These are phyloP conservation scores for Corythoichthys intestinalis DNA, from an alignment of 2,113 vertebrate genomes.

Conservation along the genomic window DNA sequence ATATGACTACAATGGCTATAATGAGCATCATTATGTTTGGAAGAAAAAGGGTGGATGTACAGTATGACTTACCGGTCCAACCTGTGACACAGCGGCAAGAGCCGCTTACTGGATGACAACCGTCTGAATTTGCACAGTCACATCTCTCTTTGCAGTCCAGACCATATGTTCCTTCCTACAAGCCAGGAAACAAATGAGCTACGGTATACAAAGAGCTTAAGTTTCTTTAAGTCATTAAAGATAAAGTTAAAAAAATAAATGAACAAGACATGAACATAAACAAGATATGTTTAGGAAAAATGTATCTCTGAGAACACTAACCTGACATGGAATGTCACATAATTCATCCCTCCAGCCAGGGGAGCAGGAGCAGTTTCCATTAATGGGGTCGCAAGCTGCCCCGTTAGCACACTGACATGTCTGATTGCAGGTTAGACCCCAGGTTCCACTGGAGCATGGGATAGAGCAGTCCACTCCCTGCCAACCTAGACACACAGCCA, in stretches of 20 bases:
- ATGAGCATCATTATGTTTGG: too few species aligned
- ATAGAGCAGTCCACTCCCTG: constrained; percentile 84
- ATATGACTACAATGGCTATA: too few species aligned
- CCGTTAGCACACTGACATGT: constrained; percentile 79
- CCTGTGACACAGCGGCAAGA: constrained; percentile 84
- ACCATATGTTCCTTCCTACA: constrained; percentile 82
- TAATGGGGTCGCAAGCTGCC: constrained; percentile 78
- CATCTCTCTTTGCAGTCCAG: constrained; percentile 81
- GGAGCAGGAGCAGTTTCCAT: constrained; percentile 81
- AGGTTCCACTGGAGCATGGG: constrained; percentile 80
- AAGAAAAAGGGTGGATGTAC: too few species aligned
- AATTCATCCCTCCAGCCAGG: constrained; percentile 80
- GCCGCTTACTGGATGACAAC: constrained; percentile 82
- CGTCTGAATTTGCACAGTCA: constrained; percentile 80
- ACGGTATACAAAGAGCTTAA: neutral
- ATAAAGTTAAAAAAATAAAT: neutral
- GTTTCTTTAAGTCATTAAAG: neutral
- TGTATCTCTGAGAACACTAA: constrained; percentile 57
- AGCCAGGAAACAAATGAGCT: neutral
- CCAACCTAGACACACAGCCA: constrained; percentile 74
- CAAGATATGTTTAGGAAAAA: neutral
- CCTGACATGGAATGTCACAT: constrained; percentile 81
- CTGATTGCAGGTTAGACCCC: constrained; percentile 85
- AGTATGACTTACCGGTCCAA: constrained; percentile 82
- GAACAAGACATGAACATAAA: neutral